A percentile compares a stretch with the other conserved stretches of the same genome.
Evolutionary conservation across 2,113 vertebrate species (phyloP).

Genomic region (Bungarus multicinctus): DNA sequence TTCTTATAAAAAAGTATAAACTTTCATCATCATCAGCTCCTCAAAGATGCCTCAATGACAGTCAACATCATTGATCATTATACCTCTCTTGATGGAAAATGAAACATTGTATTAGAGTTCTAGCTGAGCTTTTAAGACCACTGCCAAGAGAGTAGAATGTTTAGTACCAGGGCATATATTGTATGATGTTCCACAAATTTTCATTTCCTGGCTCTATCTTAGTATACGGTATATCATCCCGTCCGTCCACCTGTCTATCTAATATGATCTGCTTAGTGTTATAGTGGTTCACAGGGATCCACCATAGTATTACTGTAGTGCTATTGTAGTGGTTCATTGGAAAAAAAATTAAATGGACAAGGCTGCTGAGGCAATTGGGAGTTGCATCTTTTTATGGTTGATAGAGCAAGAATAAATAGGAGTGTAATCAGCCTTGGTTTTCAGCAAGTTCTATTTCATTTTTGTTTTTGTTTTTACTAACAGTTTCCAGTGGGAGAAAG

Average conservation of each 20-base stretch:
- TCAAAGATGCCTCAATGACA: neutral
- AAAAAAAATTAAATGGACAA: neutral
- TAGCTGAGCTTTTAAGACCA: neutral
- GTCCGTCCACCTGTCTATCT: neutral
- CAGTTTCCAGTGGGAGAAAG: neutral
- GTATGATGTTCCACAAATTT: neutral
- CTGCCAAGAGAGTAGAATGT: neutral
- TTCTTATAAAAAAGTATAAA: neutral
- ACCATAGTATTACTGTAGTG: neutral
- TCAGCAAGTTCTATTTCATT: neutral
- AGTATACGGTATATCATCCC: neutral
- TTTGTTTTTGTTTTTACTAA: neutral
- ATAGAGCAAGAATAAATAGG: neutral
- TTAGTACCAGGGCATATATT: neutral
- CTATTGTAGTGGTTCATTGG: neutral
- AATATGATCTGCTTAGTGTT: neutral
- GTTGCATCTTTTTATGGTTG: neutral
- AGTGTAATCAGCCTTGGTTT: neutral
- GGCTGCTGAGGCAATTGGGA: neutral
- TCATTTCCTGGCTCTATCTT: neutral
- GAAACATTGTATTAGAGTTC: neutral
- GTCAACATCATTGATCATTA: neutral
- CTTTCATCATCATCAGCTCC: neutral
- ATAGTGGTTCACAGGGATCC: neutral
- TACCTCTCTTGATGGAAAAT: neutral